These are phyloP conservation scores for Adelognathus sp. DNA, from an alignment of 2,888 invertebrate species.

Conservation along the genomic window DNA sequence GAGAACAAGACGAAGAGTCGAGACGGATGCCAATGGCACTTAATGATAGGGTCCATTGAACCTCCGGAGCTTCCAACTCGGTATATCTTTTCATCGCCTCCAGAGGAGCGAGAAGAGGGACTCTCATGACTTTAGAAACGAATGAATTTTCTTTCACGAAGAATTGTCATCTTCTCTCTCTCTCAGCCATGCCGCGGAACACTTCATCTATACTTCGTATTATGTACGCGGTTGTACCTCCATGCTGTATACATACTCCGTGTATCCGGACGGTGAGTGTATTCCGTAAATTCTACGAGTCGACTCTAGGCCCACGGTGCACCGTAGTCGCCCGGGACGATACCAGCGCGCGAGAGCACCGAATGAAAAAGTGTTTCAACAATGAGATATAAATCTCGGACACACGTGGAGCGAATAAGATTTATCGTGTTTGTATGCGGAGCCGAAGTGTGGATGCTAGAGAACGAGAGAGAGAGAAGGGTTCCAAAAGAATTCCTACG, in stretches of 20 bases:
- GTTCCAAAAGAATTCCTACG: conserved; percentile 48
- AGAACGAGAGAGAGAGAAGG: neutral
- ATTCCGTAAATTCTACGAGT: conserved; percentile 39
- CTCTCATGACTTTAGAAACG: neutral
- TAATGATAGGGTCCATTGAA: conserved; percentile 9
- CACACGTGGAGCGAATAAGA: conserved; percentile 54
- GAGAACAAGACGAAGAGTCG: neutral
- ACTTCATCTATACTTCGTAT: neutral
- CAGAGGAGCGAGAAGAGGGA: neutral
- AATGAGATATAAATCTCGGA: conserved; percentile 53
- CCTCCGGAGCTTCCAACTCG: neutral
- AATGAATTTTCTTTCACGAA: neutral
- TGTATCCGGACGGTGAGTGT: neutral
- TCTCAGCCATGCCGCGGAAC: no score
- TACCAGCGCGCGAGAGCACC: conserved; percentile 28
- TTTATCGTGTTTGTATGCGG: conserved; percentile 45
- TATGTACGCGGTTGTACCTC: neutral
- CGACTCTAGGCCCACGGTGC: conserved; percentile 5
- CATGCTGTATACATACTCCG: neutral
- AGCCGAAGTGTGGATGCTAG: neutral
- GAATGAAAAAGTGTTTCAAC: conserved; percentile 53
- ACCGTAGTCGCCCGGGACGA: conserved; percentile 23
- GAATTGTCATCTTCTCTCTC: neutral
- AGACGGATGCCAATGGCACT: neutral
- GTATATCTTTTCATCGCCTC: conserved; percentile 5